Evolutionary conservation across 2,113 vertebrate genomes (phyloP).

Genomic region (Phrynosoma blainvillii): DNA sequence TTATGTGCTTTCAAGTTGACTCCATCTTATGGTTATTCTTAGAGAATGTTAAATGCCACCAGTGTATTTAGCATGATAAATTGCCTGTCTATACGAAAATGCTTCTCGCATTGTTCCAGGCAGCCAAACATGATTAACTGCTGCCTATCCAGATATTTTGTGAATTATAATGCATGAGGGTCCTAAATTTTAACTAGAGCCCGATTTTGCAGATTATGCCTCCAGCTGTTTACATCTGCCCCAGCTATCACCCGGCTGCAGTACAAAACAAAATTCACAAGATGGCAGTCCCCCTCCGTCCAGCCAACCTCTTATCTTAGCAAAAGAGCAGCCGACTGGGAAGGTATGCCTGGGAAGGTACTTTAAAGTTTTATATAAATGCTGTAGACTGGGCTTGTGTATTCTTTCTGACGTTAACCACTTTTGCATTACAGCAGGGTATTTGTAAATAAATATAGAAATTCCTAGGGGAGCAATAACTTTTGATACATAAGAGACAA

Average conservation of each 20-base stretch:
- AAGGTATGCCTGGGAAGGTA: neutral
- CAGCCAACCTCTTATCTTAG: neutral
- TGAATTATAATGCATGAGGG: neutral
- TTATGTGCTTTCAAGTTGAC: too few relatives aligned
- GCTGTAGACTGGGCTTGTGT: neutral
- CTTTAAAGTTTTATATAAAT: neutral
- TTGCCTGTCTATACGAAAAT: neutral
- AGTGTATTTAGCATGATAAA: neutral
- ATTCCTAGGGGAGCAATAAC: neutral
- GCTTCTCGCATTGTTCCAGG: neutral
- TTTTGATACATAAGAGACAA: neutral
- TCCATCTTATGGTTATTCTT: too few relatives aligned
- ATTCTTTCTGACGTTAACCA: neutral
- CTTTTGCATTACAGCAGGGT: neutral
- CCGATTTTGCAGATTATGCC: neutral
- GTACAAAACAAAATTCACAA: neutral
- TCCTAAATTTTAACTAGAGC: neutral
- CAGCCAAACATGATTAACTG: neutral
- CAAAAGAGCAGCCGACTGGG: neutral
- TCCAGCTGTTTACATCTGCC: neutral
- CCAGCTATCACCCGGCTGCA: neutral
- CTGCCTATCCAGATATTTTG: neutral
- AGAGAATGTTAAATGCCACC: neutral
- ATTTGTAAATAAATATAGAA: slow-evolving; percentile 2
- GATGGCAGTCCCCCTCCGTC: slow-evolving; percentile 6